A percentile compares a stretch with the other conserved stretches of the same genome.
Conservation (phyloP, 2,113 vertebrate species). For the Hemiscyllium ocellatum region DNA sequence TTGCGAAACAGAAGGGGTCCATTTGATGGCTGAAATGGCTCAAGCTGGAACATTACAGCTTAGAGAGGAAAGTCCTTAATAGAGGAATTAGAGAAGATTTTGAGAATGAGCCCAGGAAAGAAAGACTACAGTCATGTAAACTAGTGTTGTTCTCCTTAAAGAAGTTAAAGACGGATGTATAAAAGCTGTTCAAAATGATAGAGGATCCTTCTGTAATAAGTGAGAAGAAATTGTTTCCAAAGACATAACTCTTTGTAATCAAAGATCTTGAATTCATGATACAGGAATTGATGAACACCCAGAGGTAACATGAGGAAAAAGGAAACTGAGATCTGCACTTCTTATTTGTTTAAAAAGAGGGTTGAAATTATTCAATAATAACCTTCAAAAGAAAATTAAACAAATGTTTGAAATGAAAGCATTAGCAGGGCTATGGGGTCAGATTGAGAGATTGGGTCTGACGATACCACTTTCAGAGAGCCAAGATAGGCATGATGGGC, state of each 20-base stretch:
- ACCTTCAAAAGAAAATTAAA: no score
- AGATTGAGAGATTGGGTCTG: no score
- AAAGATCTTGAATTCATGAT: neutral
- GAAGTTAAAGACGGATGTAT: neutral
- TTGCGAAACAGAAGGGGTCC: neutral
- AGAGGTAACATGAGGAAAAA: neutral
- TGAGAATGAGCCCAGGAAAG: neutral
- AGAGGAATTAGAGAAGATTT: neutral
- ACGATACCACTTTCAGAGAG: no score
- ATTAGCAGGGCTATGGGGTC: no score
- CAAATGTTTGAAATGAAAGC: no score
- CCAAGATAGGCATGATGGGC: no score
- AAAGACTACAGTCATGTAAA: neutral
- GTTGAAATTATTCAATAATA: neutral
- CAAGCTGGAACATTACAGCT: neutral
- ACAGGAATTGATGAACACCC: no score
- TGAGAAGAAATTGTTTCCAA: neutral
- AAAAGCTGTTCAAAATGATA: neutral
- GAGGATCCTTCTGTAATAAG: neutral
- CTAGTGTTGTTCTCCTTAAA: neutral
- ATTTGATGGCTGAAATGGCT: neutral
- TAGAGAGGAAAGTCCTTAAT: neutral
- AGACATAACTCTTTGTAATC: neutral
- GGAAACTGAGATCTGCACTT: neutral
- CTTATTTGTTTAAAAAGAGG: neutral